Base-by-base conservation (phyloP, 2,888 invertebrate genomes). In the Aleiodes testaceus region DNA sequence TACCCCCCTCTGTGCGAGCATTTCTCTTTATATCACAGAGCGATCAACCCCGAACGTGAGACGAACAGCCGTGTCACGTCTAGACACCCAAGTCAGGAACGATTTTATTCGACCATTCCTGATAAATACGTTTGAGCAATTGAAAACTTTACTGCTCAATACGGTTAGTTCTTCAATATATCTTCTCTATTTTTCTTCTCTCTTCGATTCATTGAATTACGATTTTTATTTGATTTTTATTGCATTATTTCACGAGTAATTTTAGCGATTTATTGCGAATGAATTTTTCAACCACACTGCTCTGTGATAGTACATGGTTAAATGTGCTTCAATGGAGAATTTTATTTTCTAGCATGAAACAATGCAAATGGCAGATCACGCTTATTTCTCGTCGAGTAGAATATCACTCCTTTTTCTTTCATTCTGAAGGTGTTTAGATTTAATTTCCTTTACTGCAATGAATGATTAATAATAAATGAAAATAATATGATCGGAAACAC, bases 11-110 rank as follows among this genome's bases (percentile, higher is more conserved):
- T 69, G n/a, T 42, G 30, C 18, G 61, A 49, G 26, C 20, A 36
- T 69, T 50, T 69, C 50, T 42, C 47, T 6, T 42, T 61, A 20
- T n/a, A n/a, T 50, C 42, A n/a, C 42, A 14, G 12, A 49, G 64
- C 65, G 64, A 70, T 70, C 50, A 70, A 52, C 64, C 30, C 36
- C 26, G 61, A 36, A 61, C 36, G 36, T 9, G 61, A 61, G 68
- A 26, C 11, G 42, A 44, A 63, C 59, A 59, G 59, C 53, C 53
- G 53, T 26, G 55, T 36, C 59, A 59, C 59, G 59, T 59, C 42
- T 59, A 59, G 59, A 59, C 59, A 16, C 20, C 59, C 42, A 63
- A 44, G 42, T 20, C 22, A 12, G 44, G 55, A 45, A 14, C 55
- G 52, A 65, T 70, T 63, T 47, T 20, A 65, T 55, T 55, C 45